Base-by-base conservation (phyloP, 2,888 invertebrate species). In the Parasteatoda lunata region DNA sequence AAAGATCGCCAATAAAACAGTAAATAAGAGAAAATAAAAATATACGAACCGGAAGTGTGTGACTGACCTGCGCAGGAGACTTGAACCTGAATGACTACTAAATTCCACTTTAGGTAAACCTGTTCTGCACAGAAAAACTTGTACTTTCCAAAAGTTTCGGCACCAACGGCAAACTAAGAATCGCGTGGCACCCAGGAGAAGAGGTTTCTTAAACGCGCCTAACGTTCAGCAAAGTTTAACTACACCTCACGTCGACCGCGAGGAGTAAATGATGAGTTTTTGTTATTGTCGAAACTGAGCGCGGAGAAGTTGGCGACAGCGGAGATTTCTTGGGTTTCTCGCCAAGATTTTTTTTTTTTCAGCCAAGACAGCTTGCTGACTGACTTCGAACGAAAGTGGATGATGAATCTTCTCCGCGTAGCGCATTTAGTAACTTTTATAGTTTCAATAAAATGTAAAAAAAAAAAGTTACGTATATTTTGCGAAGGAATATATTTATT, bases 21-120 rank as follows among this genome's bases (percentile, higher is more conserved):
- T 70, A 77, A 71, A 73, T 47, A 69, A 15, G 15, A 51, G 51
- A 68, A 65, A n/a, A 73, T 30, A 70, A 13, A 66, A 59, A 83
- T 52, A 59, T 77, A 85, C 85, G 75, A 85, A 85, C 85, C 85
- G 85, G 85, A 85, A 85, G 85, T 85, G 30, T 79, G 85, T 85
- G 85, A 85, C 79, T 85, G 85, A 85, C 85, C 85, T 85, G 85
- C 47, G 85, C 59, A 75, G 65, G 77, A 70, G 59, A 66, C 77
- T 84, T 76, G 77, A 84, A 71, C 83, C 85, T 68, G 51, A 75
- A 79, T 80, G 85, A 76, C 80, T 79, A 84, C 77, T 66, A 80
- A 85, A 76, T 79, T 85, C 85, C 85, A 76, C 79, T 75, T 78
- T 71, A 59, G 48, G 77, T 72, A 76, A 85, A 85, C 85, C 85